Evolutionary conservation across 2,113 vertebrate species (phyloP).

Genomic region (Guaruba guarouba): DNA sequence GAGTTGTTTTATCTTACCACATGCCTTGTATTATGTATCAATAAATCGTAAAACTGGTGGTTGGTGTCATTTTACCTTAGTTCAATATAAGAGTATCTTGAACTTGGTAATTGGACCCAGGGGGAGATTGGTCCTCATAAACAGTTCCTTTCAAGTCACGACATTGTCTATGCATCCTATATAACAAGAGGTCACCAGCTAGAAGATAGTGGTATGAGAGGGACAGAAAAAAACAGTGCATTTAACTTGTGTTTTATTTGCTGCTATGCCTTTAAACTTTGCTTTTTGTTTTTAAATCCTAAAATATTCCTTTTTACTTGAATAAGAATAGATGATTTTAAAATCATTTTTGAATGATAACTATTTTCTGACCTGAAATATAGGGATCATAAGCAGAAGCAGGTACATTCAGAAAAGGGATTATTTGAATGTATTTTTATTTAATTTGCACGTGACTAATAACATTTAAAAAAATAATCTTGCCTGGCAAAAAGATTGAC

Average conservation of each 20-base stretch:
- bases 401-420: background rate
- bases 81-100: too few species aligned
- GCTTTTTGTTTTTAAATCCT: background rate
- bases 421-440: background rate
- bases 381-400: background rate
- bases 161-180: background rate
- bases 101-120: too few species aligned
- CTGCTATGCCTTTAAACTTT: background rate
- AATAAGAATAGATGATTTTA: background rate
- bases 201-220: background rate
- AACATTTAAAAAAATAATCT: background rate
- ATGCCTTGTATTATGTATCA: too few species aligned
- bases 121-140: too few species aligned
- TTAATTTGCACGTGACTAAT: background rate
- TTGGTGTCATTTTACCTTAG: too few species aligned
- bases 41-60: too few species aligned
- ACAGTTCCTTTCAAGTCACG: too few species aligned
- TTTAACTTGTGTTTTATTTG: background rate
- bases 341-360: background rate
- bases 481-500: background rate
- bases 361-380: background rate
- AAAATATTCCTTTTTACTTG: background rate
- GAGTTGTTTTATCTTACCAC: too few species aligned
- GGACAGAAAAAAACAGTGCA: background rate
- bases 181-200: background rate